Percentiles rank a stretch among this genome's conserved stretches.
phyloP scores from a whole-genome alignment of 92 coral and sea anemone genomes.

The Bergia puertoricense region DNA sequence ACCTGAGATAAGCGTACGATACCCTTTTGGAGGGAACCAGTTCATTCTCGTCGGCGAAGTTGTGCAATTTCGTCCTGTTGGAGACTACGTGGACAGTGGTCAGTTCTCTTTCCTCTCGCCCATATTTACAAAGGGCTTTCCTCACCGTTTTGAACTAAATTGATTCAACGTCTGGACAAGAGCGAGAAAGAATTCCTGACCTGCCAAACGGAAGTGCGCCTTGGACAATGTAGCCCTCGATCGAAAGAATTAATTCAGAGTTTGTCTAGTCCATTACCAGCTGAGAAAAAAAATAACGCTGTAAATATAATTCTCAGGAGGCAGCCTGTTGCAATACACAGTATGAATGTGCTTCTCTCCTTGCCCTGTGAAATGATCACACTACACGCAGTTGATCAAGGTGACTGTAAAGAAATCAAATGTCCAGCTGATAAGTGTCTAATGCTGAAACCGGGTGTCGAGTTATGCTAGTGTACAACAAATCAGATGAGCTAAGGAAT shows the following conservation, averaged over 20 bases:
- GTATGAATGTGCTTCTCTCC: slow-evolving; percentile 31
- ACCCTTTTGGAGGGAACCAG: background rate
- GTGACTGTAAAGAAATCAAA: slow-evolving; percentile 23
- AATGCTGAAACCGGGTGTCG: slow-evolving; percentile 34
- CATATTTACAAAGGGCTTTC: background rate
- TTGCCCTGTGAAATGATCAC: slow-evolving; percentile 50
- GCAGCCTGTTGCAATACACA: slow-evolving; percentile 50
- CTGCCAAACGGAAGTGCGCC: background rate
- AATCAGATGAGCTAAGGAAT: slow-evolving; percentile 5
- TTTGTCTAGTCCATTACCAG: slow-evolving; percentile 38
- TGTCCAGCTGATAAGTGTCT: slow-evolving; percentile 51
- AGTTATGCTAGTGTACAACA: slow-evolving; percentile 50
- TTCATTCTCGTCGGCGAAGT: slow-evolving; percentile 16
- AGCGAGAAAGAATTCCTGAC: background rate
- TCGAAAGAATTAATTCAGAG: slow-evolving; percentile 15
- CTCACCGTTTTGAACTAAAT: background rate
- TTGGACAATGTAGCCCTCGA: background rate
- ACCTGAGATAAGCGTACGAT: background rate
- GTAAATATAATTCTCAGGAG: slow-evolving; percentile 55
- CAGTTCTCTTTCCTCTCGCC: background rate
- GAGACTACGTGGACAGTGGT: slow-evolving; percentile 6
- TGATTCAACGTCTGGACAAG: background rate
- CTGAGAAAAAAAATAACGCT: background rate
- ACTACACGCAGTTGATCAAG: slow-evolving; percentile 50
- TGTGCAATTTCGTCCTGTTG: slow-evolving; percentile 19